Evolutionary conservation across 1,140 invertebrate species (phyloP), one percentile per base, ranked within the genome.

Genomic region (Nebria ingens): DNA sequence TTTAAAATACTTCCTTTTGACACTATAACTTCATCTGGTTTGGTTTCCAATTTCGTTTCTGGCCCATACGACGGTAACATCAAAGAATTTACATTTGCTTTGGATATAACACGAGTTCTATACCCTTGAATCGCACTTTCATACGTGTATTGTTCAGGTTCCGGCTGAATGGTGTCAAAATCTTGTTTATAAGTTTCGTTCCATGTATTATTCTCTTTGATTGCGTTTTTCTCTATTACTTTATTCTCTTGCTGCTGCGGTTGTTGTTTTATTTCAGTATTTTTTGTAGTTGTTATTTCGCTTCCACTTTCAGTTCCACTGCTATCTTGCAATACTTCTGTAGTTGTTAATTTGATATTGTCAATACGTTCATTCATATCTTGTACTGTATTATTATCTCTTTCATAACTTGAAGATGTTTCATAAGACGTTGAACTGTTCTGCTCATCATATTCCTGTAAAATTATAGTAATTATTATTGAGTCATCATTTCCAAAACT

Each of bases 121-220:
- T 91, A 91, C 57, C 84, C 84, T 62, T 89, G 85, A 58, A 91
- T 91, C 56, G 88, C 88, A 59, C 86, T 82, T 68, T 91, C 89
- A 67, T 89, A 91, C 0, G 87, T 90, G 68, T 91, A 91, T 65
- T 91, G 87, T 58, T 86, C 82, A 2, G 78, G 76, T 61, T 81
- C 78, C 1, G 78, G 76, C 15, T 79, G 81, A 62, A 77, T 81
- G 2, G 29, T 54, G 13, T 62, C 42, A 45, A 17, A 4, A 17
- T 45, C 40, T 45, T 45, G 40, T 45, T 45, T 45, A 17, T 12
- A 45, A 45, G 9, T 45, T 4, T 45, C 40, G 17, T 45, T 45
- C 40, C 40, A 45, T 12, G 17, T 4, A 17, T 45, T 45, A 4
- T 45, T 45, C 40, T 45, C 15, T 45, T 11, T 45, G 6, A 11